Evolutionary conservation across 2,113 vertebrate genomes (phyloP).

Genomic region (Megaceryle maxima): DNA sequence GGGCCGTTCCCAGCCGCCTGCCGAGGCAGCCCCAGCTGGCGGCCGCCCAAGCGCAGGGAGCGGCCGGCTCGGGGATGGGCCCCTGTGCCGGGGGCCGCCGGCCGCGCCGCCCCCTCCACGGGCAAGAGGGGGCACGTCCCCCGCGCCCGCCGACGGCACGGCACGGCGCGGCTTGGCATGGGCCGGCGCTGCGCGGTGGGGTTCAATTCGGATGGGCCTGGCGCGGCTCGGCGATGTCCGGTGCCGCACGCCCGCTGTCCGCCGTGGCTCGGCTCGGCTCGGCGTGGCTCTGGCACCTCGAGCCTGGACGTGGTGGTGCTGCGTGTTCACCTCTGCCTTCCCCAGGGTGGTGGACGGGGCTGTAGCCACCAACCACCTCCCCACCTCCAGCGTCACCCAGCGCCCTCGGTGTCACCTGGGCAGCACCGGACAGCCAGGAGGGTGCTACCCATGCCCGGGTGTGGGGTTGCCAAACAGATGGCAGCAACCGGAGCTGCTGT

Average conservation of each 20-base stretch:
- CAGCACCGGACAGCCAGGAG: rapidly evolving
- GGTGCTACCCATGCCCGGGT: neutral
- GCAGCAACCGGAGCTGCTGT: rapidly evolving
- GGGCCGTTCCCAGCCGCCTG: constrained; percentile 47
- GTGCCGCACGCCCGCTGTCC: neutral
- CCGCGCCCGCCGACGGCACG: neutral
- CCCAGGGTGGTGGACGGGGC: neutral
- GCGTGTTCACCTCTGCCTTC: neutral
- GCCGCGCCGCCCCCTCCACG: neutral
- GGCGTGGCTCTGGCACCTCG: rapidly evolving
- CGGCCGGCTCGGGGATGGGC: constrained; percentile 53
- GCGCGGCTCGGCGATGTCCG: neutral
- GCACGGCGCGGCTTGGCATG: constrained; percentile 4
- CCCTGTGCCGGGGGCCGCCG: constrained; percentile 20
- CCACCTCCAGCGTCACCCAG: neutral
- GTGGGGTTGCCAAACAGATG: neutral
- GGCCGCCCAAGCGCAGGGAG: constrained; percentile 54
- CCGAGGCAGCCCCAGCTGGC: constrained; percentile 59
- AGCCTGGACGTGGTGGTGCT: neutral
- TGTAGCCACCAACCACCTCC: neutral
- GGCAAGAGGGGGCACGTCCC: constrained; percentile 53
- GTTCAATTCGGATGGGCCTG: neutral
- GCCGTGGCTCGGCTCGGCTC: neutral
- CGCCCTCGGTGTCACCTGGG: neutral
- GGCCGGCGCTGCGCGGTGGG: neutral